Conservation (phyloP, 1,140 invertebrate species). For the Colletes latitarsis region DNA sequence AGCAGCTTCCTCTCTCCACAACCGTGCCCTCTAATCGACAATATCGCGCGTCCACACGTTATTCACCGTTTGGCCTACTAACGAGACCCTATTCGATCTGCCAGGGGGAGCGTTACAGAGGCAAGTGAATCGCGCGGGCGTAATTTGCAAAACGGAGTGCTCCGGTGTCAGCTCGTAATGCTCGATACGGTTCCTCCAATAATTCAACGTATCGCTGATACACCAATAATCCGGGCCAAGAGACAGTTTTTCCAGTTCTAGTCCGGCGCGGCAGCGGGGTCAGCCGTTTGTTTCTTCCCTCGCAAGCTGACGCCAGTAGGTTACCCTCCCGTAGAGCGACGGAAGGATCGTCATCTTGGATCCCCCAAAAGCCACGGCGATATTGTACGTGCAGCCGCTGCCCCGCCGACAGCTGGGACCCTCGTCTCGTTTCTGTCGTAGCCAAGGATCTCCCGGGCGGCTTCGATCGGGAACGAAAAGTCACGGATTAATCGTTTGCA, state of each 20-base stretch:
- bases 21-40: no score
- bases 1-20: no score
- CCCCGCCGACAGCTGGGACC: conserved; percentile 63
- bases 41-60: no score
- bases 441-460: conserved; percentile 13
- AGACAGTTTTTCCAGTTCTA: conserved; percentile 41
- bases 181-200: background rate
- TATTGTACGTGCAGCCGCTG: conserved; percentile 67
- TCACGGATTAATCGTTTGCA: conserved; percentile 65
- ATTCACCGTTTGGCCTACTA: no score
- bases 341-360: conserved; percentile 64
- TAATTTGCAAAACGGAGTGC: no score
- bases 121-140: no score
- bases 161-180: no score
- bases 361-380: conserved; percentile 65
- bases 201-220: conserved; percentile 14
- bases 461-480: conserved; percentile 49
- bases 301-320: conserved; percentile 62
- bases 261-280: conserved; percentile 40
- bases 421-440: conserved; percentile 24
- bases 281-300: conserved; percentile 55
- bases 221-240: conserved; percentile 44
- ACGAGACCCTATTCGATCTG: no score
- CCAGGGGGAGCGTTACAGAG: no score
- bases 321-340: conserved; percentile 53